Evolutionary conservation across 2,888 invertebrate species (phyloP).

Genomic region (Eulithis prunata): DNA sequence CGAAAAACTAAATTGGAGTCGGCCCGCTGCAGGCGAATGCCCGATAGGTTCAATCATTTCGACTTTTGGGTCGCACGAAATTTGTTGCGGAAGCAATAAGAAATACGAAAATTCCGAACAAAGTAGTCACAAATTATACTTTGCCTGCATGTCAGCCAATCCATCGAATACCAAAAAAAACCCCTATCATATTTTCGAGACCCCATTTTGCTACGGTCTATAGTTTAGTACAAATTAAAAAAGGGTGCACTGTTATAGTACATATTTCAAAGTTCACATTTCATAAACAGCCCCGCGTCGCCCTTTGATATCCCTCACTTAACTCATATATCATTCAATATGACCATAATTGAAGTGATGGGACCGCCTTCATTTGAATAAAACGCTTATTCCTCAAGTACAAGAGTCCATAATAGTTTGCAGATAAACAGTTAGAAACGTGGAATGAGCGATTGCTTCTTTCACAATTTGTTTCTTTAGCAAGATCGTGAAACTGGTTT

Average conservation of each 20-base stretch:
- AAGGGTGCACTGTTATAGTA: constrained; percentile 76
- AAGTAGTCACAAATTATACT: constrained; percentile 74
- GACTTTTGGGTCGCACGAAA: constrained; percentile 82
- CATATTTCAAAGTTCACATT: constrained; percentile 82
- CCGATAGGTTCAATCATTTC: constrained; percentile 82
- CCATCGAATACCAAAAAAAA: constrained; percentile 58
- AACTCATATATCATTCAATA: constrained; percentile 83
- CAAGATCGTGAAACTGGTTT: constrained; percentile 81
- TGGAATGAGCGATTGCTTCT: constrained; percentile 80
- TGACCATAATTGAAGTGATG: constrained; percentile 81
- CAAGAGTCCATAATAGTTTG: constrained; percentile 67
- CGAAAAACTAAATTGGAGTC: constrained; percentile 83
- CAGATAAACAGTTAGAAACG: constrained; percentile 58
- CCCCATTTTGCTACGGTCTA: constrained; percentile 75
- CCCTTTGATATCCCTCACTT: constrained; percentile 84
- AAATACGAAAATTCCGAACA: constrained; percentile 78
- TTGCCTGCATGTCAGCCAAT: constrained; percentile 54
- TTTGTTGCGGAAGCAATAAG: constrained; percentile 84
- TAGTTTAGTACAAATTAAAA: constrained; percentile 81
- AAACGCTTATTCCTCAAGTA: constrained; percentile 59
- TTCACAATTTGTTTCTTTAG: constrained; percentile 83
- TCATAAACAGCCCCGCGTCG: constrained; percentile 77
- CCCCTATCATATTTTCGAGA: constrained; percentile 56
- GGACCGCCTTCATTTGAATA: constrained; percentile 62
- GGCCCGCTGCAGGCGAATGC: constrained; percentile 81